phyloP scores from a whole-genome alignment of 2,888 invertebrate species.

The Adela reaumurella region DNA sequence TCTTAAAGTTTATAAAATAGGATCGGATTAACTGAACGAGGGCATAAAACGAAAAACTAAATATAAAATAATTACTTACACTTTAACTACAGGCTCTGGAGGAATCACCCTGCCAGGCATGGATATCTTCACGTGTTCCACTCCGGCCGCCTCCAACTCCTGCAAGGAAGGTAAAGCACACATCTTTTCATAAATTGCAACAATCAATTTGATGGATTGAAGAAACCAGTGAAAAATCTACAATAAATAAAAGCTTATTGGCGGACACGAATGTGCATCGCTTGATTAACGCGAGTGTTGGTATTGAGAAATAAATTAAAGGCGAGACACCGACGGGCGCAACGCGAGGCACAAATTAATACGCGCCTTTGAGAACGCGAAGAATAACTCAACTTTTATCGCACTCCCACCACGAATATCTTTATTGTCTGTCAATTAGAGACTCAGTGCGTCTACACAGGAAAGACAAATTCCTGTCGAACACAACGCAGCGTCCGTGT shows the following conservation, averaged over 20 bases:
- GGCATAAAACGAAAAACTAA: no score
- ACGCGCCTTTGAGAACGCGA: neutral
- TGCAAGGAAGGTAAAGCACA: constrained; percentile 25
- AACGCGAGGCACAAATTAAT: neutral
- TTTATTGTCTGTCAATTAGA: neutral
- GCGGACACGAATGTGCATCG: neutral
- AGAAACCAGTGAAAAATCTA: neutral
- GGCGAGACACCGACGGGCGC: neutral
- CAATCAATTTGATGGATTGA: neutral
- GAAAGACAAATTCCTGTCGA: no score
- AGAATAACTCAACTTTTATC: neutral
- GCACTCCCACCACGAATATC: neutral
- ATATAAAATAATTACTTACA: constrained; percentile 26
- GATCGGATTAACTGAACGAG: no score
- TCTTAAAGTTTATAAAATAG: no score
- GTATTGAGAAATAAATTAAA: neutral
- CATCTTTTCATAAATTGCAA: neutral
- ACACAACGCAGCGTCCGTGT: no score
- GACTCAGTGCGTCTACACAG: no score
- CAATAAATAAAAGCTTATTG: neutral
- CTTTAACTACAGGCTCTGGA: constrained; percentile 28
- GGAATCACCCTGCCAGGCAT: constrained; percentile 42
- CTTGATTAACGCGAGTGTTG: neutral
- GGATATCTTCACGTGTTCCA: constrained; percentile 38
- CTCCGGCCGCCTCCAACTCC: constrained; percentile 31